Conservation (phyloP, 2,113 vertebrate genomes). For the Periophthalmodon schlosseri region DNA sequence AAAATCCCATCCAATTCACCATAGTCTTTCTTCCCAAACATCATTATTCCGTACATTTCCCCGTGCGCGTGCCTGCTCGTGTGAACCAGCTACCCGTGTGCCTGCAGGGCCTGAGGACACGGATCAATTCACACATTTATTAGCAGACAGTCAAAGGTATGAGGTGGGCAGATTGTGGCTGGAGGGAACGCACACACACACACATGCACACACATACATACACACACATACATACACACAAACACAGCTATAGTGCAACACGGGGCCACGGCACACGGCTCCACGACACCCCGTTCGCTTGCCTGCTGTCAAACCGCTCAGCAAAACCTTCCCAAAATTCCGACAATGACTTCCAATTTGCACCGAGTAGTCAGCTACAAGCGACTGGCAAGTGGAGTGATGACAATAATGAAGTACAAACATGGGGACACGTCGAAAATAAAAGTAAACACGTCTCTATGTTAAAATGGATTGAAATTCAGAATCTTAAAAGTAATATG, state of each 20-base stretch:
- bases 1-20: not conserved
- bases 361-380: constrained; percentile 8
- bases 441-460: not conserved
- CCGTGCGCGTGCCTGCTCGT: not conserved
- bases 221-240: constrained; percentile 3
- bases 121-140: constrained; percentile 69
- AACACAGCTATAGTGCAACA: not conserved
- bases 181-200: constrained; percentile 22
- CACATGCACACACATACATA: constrained; percentile 4
- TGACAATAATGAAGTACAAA: constrained; percentile 12
- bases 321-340: constrained; percentile 26
- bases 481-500: no score
- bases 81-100: constrained; percentile 22
- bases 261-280: constrained; percentile 4
- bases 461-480: not conserved
- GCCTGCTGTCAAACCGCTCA: constrained; percentile 33
- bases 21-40: not conserved
- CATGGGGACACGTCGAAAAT: not conserved
- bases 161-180: constrained; percentile 54
- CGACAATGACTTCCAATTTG: constrained; percentile 37
- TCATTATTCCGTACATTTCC: constrained; percentile 5
- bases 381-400: constrained; percentile 1
- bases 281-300: not conserved
- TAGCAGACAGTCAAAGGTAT: constrained; percentile 59
- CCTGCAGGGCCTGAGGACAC: constrained; percentile 35